These are phyloP conservation scores for Xestoiulus laeticollis DNA, from an alignment of 2,888 invertebrate genomes.

Conservation along the genomic window DNA sequence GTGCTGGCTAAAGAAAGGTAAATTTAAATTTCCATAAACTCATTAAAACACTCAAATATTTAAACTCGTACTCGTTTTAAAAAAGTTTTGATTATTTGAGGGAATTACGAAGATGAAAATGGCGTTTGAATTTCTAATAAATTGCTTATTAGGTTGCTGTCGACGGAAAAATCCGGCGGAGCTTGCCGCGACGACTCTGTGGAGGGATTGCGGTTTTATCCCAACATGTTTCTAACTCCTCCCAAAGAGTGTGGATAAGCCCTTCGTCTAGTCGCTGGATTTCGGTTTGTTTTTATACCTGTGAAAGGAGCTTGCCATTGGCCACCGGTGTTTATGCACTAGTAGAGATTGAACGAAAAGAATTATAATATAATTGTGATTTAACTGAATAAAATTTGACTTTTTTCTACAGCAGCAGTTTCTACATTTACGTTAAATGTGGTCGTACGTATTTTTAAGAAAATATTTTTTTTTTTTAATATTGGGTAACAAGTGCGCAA, in stretches of 20 bases:
- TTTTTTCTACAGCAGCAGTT: neutral
- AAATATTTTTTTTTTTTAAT: too few species aligned
- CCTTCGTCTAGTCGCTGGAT: neutral
- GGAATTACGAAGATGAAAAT: too few species aligned
- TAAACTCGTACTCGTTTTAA: too few species aligned
- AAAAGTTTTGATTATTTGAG: too few species aligned
- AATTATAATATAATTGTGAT: neutral
- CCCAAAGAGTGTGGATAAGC: neutral
- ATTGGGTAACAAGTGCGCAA: too few species aligned
- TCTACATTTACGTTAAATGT: too few species aligned
- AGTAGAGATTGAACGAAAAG: neutral
- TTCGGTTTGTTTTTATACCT: neutral
- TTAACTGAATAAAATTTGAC: neutral
- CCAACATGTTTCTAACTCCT: conserved; percentile 78
- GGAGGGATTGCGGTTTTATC: conserved; percentile 93
- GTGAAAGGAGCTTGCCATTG: neutral
- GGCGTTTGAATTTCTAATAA: too few species aligned
- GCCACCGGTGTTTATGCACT: neutral
- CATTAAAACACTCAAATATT: too few species aligned
- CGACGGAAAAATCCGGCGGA: conserved; percentile 85
- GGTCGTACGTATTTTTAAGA: too few species aligned
- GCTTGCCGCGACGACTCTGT: conserved; percentile 95
- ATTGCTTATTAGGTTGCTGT: conserved; percentile 77
- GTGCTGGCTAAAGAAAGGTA: conserved; percentile 85
- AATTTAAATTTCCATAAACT: too few species aligned